Base-by-base conservation (phyloP, 2,113 vertebrate genomes). In the Lepisosteus oculatus region DNA sequence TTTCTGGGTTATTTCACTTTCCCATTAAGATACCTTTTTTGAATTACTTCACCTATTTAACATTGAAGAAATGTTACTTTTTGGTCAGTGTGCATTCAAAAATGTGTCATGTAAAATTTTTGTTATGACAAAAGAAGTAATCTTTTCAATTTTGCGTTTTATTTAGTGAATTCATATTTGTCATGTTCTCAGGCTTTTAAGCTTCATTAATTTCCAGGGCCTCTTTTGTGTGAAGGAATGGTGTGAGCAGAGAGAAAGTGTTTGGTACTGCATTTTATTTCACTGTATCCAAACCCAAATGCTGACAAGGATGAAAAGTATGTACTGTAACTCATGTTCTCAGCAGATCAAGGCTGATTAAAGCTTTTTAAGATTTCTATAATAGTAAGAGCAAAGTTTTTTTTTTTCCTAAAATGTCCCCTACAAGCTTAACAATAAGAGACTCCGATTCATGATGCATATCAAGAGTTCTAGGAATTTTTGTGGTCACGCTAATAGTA, bases 21-120 rank as follows among this genome's bases (percentile, higher is more conserved):
- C 88, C 93, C 92, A 93, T 95, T 96, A 94, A 94, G 93, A 91
- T 87, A 88, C 91, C 93, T 93, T 93, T 92, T 95, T 94, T 94
- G 91, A 95, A 94, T 96, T 94, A 94, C 93, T 93, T 90, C 93
- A 93, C 86, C 90, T 93, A 83, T 88, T 83, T 89, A 86, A 29
- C 29, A 29, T 29, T 29, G 29, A 29, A 89, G 89, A 95, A 93
- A 92, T 89, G 86, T 91, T 87, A 89, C 87, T 88, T 94, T 94
- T 95, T 92, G 92, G 87, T 88, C 68, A 68, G 79, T 73, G 47
- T 78, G 77, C 84, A 83, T 80, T 69, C 77, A 71, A 70, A 78
- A 84, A 79, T 69, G 65, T 77, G 73, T 72, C 81, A 84, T 86
- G 42, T 41, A 82, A 84, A 86, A 88, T 87, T 85, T 87, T 85